phyloP scores from a whole-genome alignment of 2,113 vertebrate genomes.

The Tupaia chinensis region DNA sequence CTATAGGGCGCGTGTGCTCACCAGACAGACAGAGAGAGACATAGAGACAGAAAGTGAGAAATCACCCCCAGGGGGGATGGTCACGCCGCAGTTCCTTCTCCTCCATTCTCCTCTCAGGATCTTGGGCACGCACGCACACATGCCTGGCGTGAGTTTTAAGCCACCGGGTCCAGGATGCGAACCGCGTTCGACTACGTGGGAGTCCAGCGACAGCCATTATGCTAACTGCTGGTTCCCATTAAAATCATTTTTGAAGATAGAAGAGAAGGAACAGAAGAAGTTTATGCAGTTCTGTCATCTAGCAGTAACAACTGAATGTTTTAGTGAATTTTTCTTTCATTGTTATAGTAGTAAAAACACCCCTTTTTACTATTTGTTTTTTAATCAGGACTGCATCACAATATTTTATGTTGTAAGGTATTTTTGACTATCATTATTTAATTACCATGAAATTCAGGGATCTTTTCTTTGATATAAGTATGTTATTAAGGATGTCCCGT shows the following conservation, averaged over 20 bases:
- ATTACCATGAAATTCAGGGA: neutral
- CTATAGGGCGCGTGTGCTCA: too few species aligned
- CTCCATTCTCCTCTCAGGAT: too few species aligned
- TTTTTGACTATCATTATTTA: conserved; percentile 18
- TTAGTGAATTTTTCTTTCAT: conserved; percentile 10
- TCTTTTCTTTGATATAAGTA: neutral
- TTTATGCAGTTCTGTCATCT: neutral
- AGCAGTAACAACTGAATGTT: neutral
- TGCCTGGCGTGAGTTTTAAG: too few species aligned
- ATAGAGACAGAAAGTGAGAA: too few species aligned
- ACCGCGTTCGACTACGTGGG: too few species aligned
- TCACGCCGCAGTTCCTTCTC: too few species aligned
- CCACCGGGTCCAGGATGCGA: too few species aligned
- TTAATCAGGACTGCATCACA: neutral
- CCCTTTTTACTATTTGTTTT: conserved; percentile 5
- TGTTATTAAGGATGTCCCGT: neutral
- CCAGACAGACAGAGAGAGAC: too few species aligned
- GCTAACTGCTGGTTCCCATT: neutral
- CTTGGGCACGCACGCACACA: too few species aligned
- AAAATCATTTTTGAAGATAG: neutral
- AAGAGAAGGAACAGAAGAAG: neutral
- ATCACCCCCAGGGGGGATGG: too few species aligned
- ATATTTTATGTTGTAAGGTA: conserved; percentile 3
- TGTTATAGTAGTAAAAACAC: neutral
- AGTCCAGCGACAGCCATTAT: too few species aligned